Evolutionary conservation across 2,888 invertebrate genomes (phyloP).

Genomic region (Eupeodes luniger): DNA sequence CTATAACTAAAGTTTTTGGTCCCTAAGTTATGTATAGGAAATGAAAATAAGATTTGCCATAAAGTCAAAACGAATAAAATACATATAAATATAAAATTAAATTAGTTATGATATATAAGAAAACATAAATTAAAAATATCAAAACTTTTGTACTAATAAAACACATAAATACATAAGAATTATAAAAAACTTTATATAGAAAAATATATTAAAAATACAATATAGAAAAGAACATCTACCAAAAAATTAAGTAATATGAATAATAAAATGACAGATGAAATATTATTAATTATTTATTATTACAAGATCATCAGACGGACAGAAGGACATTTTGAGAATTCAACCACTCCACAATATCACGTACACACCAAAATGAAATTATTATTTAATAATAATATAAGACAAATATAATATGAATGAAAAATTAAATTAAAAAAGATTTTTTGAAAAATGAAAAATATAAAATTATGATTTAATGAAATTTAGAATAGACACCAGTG

Average conservation of each 20-base stretch:
- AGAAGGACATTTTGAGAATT: conserved; percentile 1
- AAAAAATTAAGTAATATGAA: background rate
- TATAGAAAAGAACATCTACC: conserved; percentile 18
- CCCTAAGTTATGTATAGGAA: background rate
- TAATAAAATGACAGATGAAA: conserved; percentile 16
- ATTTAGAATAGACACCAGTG: conserved; percentile 2
- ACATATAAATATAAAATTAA: background rate
- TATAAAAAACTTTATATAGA: background rate
- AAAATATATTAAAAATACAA: background rate
- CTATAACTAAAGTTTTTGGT: too few relatives aligned
- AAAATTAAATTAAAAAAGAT: conserved; percentile 59
- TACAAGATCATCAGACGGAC: conserved; percentile 1
- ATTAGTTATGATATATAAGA: background rate
- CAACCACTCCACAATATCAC: conserved; percentile 37
- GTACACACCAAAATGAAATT: conserved; percentile 35
- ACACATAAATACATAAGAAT: conserved; percentile 21
- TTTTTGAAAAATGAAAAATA: conserved; percentile 33
- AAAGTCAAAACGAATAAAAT: background rate
- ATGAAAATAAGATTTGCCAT: background rate
- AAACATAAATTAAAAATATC: conserved; percentile 8
- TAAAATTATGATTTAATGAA: conserved; percentile 71
- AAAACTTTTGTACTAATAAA: conserved; percentile 1
- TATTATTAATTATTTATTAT: background rate
- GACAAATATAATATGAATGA: conserved; percentile 55
- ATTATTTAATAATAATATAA: background rate